Evolutionary conservation across 1,140 invertebrate genomes (phyloP).

Genomic region (Danaus plexippus): DNA sequence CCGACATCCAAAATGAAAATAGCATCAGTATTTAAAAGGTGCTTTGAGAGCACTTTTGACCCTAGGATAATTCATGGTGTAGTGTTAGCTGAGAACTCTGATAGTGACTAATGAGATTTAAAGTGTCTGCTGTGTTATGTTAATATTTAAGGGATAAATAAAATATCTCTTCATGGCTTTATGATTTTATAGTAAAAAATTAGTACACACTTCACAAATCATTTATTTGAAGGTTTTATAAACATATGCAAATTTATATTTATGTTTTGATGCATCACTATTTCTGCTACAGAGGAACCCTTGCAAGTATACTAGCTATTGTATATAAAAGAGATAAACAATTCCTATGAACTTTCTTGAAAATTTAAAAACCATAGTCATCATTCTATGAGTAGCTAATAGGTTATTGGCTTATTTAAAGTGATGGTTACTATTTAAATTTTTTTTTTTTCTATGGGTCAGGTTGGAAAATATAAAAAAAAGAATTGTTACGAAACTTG

Average conservation of each 20-base stretch:
- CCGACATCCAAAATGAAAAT: conserved; percentile 67
- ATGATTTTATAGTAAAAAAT: conserved; percentile 69
- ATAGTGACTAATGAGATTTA: conserved; percentile 61
- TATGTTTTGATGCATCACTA: conserved; percentile 13
- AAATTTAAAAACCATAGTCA: too few species aligned
- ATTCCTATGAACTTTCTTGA: too few species aligned
- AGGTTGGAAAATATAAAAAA: conserved; percentile 43
- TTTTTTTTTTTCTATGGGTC: conserved; percentile 21
- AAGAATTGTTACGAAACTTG: conserved; percentile 43
- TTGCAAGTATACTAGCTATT: conserved; percentile 14
- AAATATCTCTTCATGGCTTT: conserved; percentile 63
- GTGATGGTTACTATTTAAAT: too few species aligned
- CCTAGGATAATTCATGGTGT: conserved; percentile 65
- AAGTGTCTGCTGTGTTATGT: neutral
- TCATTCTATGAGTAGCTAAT: too few species aligned
- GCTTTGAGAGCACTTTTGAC: conserved; percentile 79
- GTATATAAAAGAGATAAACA: neutral
- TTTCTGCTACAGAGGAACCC: conserved; percentile 23
- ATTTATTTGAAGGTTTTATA: conserved; percentile 39
- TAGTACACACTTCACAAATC: conserved; percentile 63
- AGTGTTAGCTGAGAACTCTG: conserved; percentile 76
- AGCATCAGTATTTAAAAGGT: conserved; percentile 74
- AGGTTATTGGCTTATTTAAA: too few species aligned
- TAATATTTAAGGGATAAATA: conserved; percentile 30
- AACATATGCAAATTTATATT: conserved; percentile 20